Evolutionary conservation across 2,888 invertebrate genomes (phyloP), one percentile per base, ranked within the genome.

Genomic region (Sesia bembeciformis): DNA sequence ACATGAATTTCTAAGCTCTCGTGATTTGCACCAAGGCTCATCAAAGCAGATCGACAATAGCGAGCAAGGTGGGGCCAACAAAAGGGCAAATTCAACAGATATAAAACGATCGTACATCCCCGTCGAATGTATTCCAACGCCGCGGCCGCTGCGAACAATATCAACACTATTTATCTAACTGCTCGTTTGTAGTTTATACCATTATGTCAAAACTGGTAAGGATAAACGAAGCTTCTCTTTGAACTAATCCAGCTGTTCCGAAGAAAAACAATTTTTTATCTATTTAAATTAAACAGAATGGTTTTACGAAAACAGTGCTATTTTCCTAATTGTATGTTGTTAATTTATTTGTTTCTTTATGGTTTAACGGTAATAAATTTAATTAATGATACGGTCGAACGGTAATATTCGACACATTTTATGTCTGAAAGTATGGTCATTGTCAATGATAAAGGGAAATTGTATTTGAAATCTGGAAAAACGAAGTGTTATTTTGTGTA

Each of bases 71-170:
- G 84, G 83, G 70, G 86, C 83, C 84, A 71, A 70, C 69, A 67
- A 87, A 87, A 87, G 87, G 87, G 87, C 86, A 87, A 70, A 70
- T 72, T 67, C 72, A 71, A 72, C 72, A 67, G 78, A 82, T 87
- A 86, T 87, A 87, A 79, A 84, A 80, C 78, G 77, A 70, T 55
- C 81, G 68, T 40, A 76, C 82, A 84, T 81, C 86, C 85, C 78
- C 70, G 69, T 68, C 66, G 63, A 67, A 68, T 61, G 80, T 80
- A 84, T 77, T 81, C 73, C 66, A 64, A 68, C 70, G 69, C 62
- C 66, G 66, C 70, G 72, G 61, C 63, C 63, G 67, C 69, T 65
- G 7, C 52, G 63, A 72, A 67, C 65, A 66, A 71, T 73, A 73
- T 46, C 46, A 46, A 46, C 46, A 46, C 46, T 4, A 46, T 46